Percentiles rank a stretch among this genome's conserved stretches.
These are phyloP conservation scores for Prunella strophiata DNA, from an alignment of 2,797 vertebrate genomes.

Conservation along the genomic window DNA sequence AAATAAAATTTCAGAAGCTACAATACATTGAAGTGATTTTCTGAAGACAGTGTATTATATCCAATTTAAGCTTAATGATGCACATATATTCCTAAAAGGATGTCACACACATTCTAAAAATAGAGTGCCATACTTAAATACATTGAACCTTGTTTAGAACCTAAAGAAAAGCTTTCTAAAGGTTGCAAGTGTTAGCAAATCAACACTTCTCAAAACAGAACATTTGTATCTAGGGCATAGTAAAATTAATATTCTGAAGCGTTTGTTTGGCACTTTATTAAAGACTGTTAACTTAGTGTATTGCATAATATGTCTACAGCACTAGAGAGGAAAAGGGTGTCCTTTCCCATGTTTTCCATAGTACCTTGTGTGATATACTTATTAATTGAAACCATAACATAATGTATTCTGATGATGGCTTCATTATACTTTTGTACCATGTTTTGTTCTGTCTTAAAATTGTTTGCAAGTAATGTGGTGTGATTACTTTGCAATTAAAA, in stretches of 20 bases:
- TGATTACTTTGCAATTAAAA: not conserved
- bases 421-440: not conserved
- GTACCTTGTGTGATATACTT: not conserved
- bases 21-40: not conserved
- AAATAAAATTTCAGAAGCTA: not conserved
- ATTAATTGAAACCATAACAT: not conserved
- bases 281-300: not conserved
- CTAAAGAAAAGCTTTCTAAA: not conserved
- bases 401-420: not conserved
- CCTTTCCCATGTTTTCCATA: not conserved
- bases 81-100: not conserved
- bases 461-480: not conserved
- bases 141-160: not conserved
- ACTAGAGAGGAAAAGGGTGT: not conserved
- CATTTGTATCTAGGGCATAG: not conserved
- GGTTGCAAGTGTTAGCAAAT: not conserved
- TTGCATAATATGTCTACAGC: not conserved
- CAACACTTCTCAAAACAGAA: not conserved
- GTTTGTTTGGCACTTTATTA: not conserved
- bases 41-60: not conserved
- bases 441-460: not conserved
- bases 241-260: not conserved
- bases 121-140: not conserved
- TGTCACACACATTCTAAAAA: not conserved
- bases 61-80: not conserved